Evolutionary conservation across 2,888 invertebrate species (phyloP).

Genomic region (Saturnia japonica): DNA sequence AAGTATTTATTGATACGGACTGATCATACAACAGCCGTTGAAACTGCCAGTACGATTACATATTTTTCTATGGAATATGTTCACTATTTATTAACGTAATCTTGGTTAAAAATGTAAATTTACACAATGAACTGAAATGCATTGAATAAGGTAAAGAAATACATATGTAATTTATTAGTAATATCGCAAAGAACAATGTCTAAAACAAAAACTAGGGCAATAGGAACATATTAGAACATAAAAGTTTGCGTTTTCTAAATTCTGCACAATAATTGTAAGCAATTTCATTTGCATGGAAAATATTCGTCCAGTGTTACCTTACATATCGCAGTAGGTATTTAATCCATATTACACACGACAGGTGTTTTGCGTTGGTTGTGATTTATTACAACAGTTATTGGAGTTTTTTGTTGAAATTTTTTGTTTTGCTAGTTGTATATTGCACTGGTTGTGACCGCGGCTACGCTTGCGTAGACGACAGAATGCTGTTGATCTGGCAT

Average conservation of each 20-base stretch:
- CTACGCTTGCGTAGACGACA: too few species aligned
- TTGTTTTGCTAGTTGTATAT: not conserved
- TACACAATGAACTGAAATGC: too few species aligned
- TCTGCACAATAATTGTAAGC: slow-evolving; percentile 35
- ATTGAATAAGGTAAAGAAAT: not conserved
- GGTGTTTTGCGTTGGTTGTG: not conserved
- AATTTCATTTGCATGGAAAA: slow-evolving; percentile 34
- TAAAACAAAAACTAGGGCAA: not conserved
- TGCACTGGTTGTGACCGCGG: too few species aligned
- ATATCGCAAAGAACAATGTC: not conserved
- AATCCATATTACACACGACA: not conserved
- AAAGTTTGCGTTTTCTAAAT: slow-evolving; percentile 18
- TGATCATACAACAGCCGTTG: too few species aligned
- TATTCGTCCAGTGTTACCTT: slow-evolving; percentile 30
- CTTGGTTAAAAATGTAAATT: too few species aligned
- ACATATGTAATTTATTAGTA: not conserved
- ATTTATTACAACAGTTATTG: not conserved
- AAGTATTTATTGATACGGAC: too few species aligned
- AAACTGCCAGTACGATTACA: too few species aligned
- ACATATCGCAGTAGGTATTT: slow-evolving; percentile 21
- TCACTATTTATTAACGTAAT: too few species aligned
- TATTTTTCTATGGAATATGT: too few species aligned
- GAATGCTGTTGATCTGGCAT: too few species aligned
- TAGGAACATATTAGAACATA: slow-evolving; percentile 19
- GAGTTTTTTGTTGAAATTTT: not conserved